A percentile compares a stretch with the other conserved stretches of the same genome.
These are phyloP conservation scores for Sebastes kiyomatsui DNA, from an alignment of 2,797 vertebrate species.

Conservation along the genomic window DNA sequence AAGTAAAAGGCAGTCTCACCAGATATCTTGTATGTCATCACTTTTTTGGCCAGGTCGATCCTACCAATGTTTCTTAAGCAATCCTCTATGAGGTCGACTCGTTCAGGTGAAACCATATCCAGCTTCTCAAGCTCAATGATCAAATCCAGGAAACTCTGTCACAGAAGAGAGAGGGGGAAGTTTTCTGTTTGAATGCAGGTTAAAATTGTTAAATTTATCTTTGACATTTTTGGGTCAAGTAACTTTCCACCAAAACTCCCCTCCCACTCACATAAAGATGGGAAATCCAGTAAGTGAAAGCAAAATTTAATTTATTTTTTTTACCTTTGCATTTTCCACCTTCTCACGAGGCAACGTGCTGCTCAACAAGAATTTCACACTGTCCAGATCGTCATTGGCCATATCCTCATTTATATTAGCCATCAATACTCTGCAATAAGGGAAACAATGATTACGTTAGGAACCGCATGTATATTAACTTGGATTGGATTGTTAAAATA, in stretches of 20 bases:
- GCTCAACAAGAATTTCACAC: constrained; percentile 86
- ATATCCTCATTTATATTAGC: constrained; percentile 87
- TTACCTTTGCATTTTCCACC: constrained; percentile 84
- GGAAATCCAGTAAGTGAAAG: background rate
- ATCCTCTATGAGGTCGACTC: constrained; percentile 84
- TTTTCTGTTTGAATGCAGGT: background rate
- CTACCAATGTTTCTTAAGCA: constrained; percentile 85
- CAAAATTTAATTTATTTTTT: background rate
- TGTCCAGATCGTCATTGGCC: constrained; percentile 81
- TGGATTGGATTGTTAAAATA: background rate
- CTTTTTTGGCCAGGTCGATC: constrained; percentile 87
- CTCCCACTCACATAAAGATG: background rate
- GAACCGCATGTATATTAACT: background rate
- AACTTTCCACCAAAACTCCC: background rate
- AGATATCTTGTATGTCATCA: constrained; percentile 81
- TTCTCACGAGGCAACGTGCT: constrained; percentile 75
- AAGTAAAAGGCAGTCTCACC: constrained; percentile 72
- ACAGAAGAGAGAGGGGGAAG: background rate
- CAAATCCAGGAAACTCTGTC: constrained; percentile 90
- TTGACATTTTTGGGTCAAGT: background rate
- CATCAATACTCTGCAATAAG: constrained; percentile 86
- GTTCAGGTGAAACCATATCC: constrained; percentile 84
- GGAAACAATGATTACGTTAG: background rate
- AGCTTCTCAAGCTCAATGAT: constrained; percentile 89
- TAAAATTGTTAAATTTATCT: no score